phyloP scores from a whole-genome alignment of 2,797 vertebrate genomes.

The Pelobates cultripes region DNA sequence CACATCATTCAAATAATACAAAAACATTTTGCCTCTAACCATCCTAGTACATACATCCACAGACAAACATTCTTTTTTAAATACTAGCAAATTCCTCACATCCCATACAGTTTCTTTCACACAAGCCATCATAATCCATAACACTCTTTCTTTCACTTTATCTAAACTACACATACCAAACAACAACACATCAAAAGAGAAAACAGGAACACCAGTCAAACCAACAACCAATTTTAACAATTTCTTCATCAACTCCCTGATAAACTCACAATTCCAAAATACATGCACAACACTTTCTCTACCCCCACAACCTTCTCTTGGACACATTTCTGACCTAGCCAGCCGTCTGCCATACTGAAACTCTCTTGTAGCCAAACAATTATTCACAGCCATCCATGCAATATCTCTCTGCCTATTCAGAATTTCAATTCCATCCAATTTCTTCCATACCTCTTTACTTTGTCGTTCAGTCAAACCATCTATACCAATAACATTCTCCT shows the following conservation, averaged over 20 bases:
- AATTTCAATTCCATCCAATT: not conserved
- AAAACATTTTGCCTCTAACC: too few species aligned
- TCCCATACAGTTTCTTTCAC: too few species aligned
- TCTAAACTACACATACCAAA: not conserved
- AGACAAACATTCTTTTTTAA: too few species aligned
- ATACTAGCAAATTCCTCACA: too few species aligned
- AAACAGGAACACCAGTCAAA: not conserved
- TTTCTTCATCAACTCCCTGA: not conserved
- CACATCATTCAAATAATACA: too few species aligned
- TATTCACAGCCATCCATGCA: not conserved
- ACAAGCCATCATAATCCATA: too few species aligned
- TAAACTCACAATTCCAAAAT: not conserved
- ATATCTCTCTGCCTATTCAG: not conserved
- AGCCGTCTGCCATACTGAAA: not conserved
- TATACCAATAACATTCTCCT: not conserved
- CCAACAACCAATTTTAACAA: not conserved
- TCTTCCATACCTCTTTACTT: not conserved
- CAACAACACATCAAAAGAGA: too few species aligned
- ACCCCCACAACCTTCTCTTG: not conserved
- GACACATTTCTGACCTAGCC: not conserved
- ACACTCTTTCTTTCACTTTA: not conserved
- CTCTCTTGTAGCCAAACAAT: not conserved
- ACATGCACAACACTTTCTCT: not conserved
- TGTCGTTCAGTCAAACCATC: not conserved
- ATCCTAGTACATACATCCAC: too few species aligned